Percentiles rank a stretch among this genome's conserved stretches.
These are phyloP conservation scores for Tursiops truncatus DNA, from an alignment of 2,113 vertebrate species.

Conservation along the genomic window DNA sequence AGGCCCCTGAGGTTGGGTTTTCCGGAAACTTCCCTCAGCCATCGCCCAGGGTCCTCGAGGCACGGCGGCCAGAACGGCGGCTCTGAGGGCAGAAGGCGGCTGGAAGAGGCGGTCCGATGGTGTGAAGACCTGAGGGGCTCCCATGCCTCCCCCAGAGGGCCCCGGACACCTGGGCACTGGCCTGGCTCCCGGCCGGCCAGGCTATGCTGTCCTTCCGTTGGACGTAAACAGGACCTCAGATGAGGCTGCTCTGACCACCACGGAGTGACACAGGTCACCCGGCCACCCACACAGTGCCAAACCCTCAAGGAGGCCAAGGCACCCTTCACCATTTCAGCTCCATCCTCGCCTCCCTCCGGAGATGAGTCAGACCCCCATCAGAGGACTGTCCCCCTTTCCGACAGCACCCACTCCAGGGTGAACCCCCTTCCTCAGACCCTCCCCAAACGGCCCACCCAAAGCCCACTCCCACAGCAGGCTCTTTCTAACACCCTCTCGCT, in stretches of 20 bases:
- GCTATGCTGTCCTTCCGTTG: background rate
- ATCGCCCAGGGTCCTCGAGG: background rate
- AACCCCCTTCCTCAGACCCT: background rate
- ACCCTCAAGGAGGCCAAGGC: background rate
- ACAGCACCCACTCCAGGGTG: background rate
- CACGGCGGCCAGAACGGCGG: background rate
- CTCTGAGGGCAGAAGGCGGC: no score
- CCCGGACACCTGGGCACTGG: rapidly evolving
- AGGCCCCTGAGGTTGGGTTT: background rate
- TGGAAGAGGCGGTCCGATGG: background rate
- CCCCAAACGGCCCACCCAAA: background rate
- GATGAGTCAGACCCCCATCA: background rate
- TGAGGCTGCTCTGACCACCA: background rate
- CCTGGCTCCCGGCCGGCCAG: rapidly evolving
- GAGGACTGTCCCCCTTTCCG: background rate
- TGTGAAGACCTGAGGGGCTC: background rate
- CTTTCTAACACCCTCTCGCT: background rate
- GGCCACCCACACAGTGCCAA: no score
- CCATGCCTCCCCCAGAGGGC: background rate
- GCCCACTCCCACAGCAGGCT: background rate
- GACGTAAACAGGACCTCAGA: background rate
- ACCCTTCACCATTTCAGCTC: background rate
- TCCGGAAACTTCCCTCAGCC: background rate
- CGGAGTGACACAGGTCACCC: background rate
- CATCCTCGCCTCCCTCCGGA: rapidly evolving